Evolutionary conservation across 2,113 vertebrate species (phyloP).

Genomic region (Halcyon malimbica): DNA sequence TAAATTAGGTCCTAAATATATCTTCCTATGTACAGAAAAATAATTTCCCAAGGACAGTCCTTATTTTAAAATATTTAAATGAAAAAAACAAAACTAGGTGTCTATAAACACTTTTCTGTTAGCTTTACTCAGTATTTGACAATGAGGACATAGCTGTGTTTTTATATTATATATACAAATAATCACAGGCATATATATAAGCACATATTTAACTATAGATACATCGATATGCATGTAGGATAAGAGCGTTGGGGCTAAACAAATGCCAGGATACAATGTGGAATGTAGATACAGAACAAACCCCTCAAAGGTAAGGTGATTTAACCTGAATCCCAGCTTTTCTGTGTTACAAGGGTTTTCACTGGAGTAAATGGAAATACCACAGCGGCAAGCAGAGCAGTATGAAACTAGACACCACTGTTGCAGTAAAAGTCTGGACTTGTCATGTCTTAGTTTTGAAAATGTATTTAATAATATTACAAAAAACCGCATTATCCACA

Average conservation of each 20-base stretch:
- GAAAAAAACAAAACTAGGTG: constrained; percentile 44
- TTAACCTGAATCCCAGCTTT: neutral
- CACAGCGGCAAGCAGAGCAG: neutral
- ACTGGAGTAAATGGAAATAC: neutral
- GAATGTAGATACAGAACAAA: neutral
- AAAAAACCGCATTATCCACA: neutral
- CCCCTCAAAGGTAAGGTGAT: neutral
- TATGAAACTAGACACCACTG: neutral
- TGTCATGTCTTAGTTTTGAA: neutral
- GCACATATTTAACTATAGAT: neutral
- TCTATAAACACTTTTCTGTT: constrained; percentile 10
- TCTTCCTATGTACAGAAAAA: constrained; percentile 72
- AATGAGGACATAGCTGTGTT: neutral
- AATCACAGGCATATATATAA: neutral
- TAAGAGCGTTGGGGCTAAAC: neutral
- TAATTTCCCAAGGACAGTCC: constrained; percentile 60
- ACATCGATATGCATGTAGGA: neutral
- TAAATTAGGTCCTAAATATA: constrained; percentile 71
- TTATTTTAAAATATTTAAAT: constrained; percentile 48
- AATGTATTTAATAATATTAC: neutral
- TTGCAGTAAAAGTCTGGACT: neutral
- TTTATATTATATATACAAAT: constrained; percentile 13
- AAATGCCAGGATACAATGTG: neutral
- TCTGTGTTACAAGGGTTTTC: neutral
- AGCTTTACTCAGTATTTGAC: constrained; percentile 27